These are phyloP conservation scores for Megamerina dolium DNA, from an alignment of 2,888 invertebrate genomes.

Conservation along the genomic window DNA sequence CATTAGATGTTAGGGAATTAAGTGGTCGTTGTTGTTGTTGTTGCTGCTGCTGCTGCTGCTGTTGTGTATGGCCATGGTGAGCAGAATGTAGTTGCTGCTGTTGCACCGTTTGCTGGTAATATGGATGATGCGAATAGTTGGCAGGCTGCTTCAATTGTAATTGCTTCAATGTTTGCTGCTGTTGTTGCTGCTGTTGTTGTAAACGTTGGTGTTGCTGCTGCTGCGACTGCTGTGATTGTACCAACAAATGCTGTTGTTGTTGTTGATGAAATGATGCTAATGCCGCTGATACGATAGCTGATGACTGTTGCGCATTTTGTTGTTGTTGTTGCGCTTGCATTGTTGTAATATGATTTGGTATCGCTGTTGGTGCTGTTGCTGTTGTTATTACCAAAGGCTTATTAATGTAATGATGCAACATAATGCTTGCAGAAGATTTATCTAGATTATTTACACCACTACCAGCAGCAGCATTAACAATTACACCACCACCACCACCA, in stretches of 20 bases:
- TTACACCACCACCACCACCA: conserved; percentile 12
- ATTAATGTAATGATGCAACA: too few relatives aligned
- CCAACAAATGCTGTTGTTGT: conserved; percentile 7
- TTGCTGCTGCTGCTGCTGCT: conserved; percentile 14
- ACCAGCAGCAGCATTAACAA: background rate
- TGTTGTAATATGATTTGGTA: too few relatives aligned
- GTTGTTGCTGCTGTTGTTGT: conserved; percentile 39
- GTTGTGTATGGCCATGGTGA: conserved; percentile 16
- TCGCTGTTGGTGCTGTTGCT: conserved; percentile 1
- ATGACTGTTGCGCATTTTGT: background rate
- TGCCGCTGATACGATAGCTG: background rate
- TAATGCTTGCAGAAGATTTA: too few relatives aligned
- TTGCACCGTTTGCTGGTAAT: conserved; percentile 31
- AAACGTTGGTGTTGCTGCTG: conserved; percentile 23
- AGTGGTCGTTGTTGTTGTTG: conserved; percentile 19
- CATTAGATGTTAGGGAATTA: too few relatives aligned
- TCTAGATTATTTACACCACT: too few relatives aligned
- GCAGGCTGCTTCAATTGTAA: conserved; percentile 42
- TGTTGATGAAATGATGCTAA: conserved; percentile 29
- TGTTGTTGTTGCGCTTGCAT: too few relatives aligned
- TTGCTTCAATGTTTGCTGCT: conserved; percentile 40
- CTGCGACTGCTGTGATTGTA: conserved; percentile 3
- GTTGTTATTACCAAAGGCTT: conserved; percentile 4
- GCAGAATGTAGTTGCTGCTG: conserved; percentile 21
- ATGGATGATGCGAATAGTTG: conserved; percentile 35